These are phyloP conservation scores for Thamnophis sirtalis DNA, from an alignment of 2,113 vertebrate genomes.

Conservation along the genomic window DNA sequence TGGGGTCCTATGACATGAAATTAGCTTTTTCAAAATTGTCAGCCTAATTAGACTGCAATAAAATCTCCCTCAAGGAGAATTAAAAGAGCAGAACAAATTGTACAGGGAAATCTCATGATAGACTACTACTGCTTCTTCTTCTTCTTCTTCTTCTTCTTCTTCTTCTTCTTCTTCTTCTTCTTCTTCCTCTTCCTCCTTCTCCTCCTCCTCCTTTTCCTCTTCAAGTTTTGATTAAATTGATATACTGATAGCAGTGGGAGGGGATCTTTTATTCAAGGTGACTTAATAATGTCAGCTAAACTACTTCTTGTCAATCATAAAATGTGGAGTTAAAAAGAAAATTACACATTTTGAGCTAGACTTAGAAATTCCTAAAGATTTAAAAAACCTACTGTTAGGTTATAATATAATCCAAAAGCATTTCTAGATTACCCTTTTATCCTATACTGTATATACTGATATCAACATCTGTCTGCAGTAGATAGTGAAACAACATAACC, in stretches of 20 bases:
- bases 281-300: not conserved
- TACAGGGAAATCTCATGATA: not conserved
- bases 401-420: not conserved
- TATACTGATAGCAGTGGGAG: too few species aligned
- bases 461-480: not conserved
- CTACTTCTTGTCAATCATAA: not conserved
- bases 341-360: not conserved
- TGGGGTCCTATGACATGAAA: slow-evolving; percentile 10
- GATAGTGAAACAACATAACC: not conserved
- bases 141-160: not conserved
- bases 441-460: slow-evolving; percentile 18
- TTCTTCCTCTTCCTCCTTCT: too few species aligned
- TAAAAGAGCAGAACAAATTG: slow-evolving; percentile 9
- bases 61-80: slow-evolving; percentile 28
- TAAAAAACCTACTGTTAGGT: not conserved
- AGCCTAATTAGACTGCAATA: slow-evolving; percentile 8
- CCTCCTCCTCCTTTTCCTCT: not conserved
- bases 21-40: slow-evolving; percentile 20
- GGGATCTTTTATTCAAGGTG: not conserved
- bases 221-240: too few species aligned
- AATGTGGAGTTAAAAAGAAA: not conserved
- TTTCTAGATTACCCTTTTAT: not conserved
- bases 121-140: not conserved
- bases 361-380: not conserved
- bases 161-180: not conserved